Evolutionary conservation across 2,797 vertebrate species (phyloP), one percentile per base, ranked within the genome.

Genomic region (Galagoides demidoff): DNA sequence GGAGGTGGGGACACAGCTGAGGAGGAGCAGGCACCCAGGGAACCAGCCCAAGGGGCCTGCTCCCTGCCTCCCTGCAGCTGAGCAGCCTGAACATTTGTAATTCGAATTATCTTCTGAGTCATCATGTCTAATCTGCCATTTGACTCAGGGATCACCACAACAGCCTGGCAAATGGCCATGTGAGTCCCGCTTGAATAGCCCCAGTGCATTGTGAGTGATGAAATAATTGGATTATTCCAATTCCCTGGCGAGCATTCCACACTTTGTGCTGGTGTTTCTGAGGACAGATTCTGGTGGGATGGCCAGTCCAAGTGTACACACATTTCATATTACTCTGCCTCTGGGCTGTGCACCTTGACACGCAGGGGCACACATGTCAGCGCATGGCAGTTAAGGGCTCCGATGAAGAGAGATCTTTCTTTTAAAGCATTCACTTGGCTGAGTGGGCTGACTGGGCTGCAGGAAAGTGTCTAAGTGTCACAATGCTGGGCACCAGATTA

Each of bases 61-160:
- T 19, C 20, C 6, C 45, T 66, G 8, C 29, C 27, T 19, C 55
- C 57, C 66, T 63, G 16, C 16, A 63, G 70, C 57, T 5, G 13
- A n/a, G 43, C 59, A 63, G 12, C 71, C n/a, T 29, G 10, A 64
- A 29, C 4, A 1, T 9, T 37, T 83, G 31, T 23, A 23, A 29
- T 11, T 39, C 20, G 45, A 63, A 37, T 70, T 29, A 14, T 3
- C 70, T 76, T 31, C 1, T 5, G 7, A 45, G 29, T 76, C 13
- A 1, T 29, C 13, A 23, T 0, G 2, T 45, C 2, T 37, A 43
- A 57, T 34, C 71, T 39, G 23, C 37, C 2, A 0, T 55, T 55
- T 92, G 79, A 74, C 27, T 19, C 59, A 5, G 10, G 45, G 34
- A 34, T 52, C 7, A 2, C 59, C 61, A 34, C 34, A 57, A 12